Base-by-base conservation (phyloP, 2,113 vertebrate species). In the Chamaetylas fuelleborni region DNA sequence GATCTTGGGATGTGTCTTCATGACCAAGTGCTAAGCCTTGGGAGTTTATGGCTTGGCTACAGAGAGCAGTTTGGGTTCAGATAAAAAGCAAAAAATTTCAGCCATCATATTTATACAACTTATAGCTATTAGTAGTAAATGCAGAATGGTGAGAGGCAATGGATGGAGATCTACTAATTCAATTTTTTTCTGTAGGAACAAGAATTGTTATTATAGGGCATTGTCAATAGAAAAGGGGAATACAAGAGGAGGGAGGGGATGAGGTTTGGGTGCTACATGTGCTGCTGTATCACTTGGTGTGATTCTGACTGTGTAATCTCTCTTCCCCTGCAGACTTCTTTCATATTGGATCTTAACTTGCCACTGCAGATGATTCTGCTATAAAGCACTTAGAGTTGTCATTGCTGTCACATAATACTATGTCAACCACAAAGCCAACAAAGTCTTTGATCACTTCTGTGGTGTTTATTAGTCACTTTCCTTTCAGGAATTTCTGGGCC, bases 371-470 rank as follows among this genome's bases (percentile, higher is more conserved):
- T 74, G 87, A 81, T 70, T 92, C 48, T 85, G 40, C 74, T 72
- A 6, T 72, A 81, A 92, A 90, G 69, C 66, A 69, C 64, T 94
- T 88, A 72, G 28, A 57, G 20, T 53, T 88, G 74, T 90, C 53
- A 23, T 56, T 51, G 26, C 70, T 88, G 47, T 86, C 2, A 8
- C 36, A 50, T 73, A 77, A 80, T 87, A 24, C 53, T 38, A 13
- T 31, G 40, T n/a, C 60, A 81, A 6, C 42, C 58, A 77, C 78
- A 93, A 93, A 96, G 71, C 74, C 83, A 73, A 42, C 50, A 38
- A 43, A 64, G 45, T 38, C 54, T 87, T 92, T 92, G 79, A 95
- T 94, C 81, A 67, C 5, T 80, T 76, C 56, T 77, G 19, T 93
- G 50, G 26, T 72, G 66, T 81, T 95, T 74, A 80, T 89, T 87